Percentiles rank a stretch among this genome's conserved stretches.
Conservation (phyloP, 2,113 vertebrate species). For the Megaptera novaeangliae region DNA sequence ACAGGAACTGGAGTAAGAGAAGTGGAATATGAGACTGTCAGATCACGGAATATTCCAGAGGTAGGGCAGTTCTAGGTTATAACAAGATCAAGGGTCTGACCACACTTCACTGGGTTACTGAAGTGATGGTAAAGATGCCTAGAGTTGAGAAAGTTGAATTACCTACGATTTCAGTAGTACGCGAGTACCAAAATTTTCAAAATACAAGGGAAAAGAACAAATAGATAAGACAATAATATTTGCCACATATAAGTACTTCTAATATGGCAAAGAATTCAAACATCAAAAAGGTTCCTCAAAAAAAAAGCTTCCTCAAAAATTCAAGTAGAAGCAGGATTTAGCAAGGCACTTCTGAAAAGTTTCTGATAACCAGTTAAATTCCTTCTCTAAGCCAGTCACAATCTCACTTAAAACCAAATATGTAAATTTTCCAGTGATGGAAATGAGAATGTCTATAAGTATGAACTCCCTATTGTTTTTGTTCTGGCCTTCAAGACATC, state of each 20-base stretch:
- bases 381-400: not conserved
- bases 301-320: slow-evolving; percentile 7
- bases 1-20: not conserved
- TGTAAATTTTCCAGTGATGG: not conserved
- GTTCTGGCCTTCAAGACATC: not conserved
- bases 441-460: not conserved
- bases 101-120: not conserved
- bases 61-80: not conserved
- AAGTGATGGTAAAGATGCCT: not conserved
- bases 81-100: not conserved
- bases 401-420: not conserved
- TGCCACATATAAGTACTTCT: not conserved
- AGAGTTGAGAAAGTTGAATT: not conserved
- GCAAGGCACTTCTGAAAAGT: not conserved
- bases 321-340: not conserved
- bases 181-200: not conserved
- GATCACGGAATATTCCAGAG: not conserved
- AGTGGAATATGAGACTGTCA: not conserved
- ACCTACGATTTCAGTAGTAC: not conserved
- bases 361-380: not conserved
- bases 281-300: slow-evolving; percentile 1
- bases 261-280: not conserved
- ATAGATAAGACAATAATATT: not conserved
- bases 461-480: not conserved
- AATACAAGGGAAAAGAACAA: not conserved